Base-by-base conservation (phyloP, 2,797 vertebrate species). In the Okamejei kenojei region DNA sequence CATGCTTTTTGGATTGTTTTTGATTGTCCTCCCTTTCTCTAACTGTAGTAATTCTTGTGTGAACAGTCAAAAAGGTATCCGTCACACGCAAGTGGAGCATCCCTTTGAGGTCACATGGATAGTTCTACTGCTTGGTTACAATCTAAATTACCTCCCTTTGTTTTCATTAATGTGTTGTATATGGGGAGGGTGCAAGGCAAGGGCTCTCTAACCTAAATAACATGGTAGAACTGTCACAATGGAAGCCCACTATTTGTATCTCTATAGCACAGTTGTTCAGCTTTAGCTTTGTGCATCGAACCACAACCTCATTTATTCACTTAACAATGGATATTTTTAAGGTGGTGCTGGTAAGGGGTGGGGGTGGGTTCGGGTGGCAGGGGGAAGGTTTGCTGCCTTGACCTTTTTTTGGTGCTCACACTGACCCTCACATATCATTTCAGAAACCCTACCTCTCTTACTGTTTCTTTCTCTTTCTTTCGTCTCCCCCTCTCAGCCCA, bases 1-100 rank as follows among this genome's bases (percentile, higher is more conserved):
- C 96, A 97, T 96, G 96, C 95, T 95, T 96, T 95, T 93, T 94
- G 94, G 96, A 97, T 98, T 97, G 98, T 97, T 96, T 96, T 95
- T 96, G 97, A 97, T 98, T 98, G 97, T 97, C 97, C 96, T 96
- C 95, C 96, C 95, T 96, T 97, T 97, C 96, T 97, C 94, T 93
- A 95, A 96, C 96, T 96, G 96, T 95, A 95, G 96, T 96, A 95
- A 97, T 96, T 97, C 97, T 97, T 97, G 97, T 97, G 96, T 95
- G 96, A 96, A 96, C 96, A 97, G 96, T 97, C 96, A 96, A 96
- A 96, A 96, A 95, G 95, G 95, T 96, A 96, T 96, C 95, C 95
- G 95, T 95, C n/a, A 93, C 96, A 97, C 96, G 96, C 96, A 96
- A 96, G 95, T 94, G 29, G 95, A 95, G 95, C 95, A 95, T 96